Conservation (phyloP, 30 jellyfish, hydroid and myxozoan genomes). For the Rhopilema esculentum region DNA sequence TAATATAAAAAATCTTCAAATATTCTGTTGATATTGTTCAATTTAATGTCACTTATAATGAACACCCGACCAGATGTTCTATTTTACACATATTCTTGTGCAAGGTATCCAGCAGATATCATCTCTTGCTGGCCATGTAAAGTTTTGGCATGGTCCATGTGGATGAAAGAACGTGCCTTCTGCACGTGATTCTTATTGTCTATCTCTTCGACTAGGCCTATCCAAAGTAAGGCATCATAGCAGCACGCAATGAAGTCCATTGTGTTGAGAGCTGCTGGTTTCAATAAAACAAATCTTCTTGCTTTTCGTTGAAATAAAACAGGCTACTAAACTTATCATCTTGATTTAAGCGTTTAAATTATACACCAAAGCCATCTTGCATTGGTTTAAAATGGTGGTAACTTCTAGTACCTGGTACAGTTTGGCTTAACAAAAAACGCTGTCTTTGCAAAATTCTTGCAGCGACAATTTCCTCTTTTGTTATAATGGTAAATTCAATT, state of each 20-base stretch:
- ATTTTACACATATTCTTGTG: neutral
- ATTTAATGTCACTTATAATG: conserved; percentile 1
- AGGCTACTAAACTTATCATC: neutral
- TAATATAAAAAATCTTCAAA: too few species aligned
- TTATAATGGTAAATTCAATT: too few species aligned
- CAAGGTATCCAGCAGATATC: conserved; percentile 36
- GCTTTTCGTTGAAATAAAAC: neutral
- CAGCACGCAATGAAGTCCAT: conserved; percentile 40
- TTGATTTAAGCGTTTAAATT: neutral
- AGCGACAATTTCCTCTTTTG: too few species aligned
- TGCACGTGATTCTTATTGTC: conserved; percentile 26
- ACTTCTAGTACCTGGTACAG: too few species aligned
- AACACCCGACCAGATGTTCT: conserved; percentile 14
- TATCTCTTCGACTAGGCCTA: conserved; percentile 38
- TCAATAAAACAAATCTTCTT: neutral
- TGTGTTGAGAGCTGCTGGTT: neutral
- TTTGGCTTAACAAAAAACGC: too few species aligned
- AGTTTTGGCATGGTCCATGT: conserved; percentile 43
- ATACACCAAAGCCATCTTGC: neutral
- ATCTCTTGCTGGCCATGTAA: conserved; percentile 56
- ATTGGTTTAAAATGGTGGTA: neutral
- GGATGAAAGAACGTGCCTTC: conserved; percentile 65
- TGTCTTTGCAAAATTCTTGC: too few species aligned
- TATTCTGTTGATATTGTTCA: too few species aligned
- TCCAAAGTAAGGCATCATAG: conserved; percentile 31